phyloP scores from a whole-genome alignment of 2,113 vertebrate species.

The Halcyon malimbica region DNA sequence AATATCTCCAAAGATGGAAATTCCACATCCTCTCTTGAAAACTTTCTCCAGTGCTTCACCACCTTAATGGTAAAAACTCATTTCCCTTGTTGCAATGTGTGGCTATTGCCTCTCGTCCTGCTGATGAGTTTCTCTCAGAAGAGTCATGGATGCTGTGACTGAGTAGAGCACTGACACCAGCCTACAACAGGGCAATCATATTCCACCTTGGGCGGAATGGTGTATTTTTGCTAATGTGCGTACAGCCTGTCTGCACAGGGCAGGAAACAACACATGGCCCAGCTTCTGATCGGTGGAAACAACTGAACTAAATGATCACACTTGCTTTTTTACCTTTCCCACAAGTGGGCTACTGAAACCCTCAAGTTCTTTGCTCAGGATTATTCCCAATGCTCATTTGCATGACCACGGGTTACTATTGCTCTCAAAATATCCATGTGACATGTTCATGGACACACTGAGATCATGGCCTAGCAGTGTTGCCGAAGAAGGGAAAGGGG shows the following conservation, averaged over 20 bases:
- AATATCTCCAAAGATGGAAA: neutral
- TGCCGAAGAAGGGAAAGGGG: neutral
- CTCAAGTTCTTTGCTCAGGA: neutral
- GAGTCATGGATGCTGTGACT: neutral
- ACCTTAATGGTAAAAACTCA: neutral
- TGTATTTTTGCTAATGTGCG: neutral
- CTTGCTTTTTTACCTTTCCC: neutral
- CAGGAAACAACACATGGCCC: neutral
- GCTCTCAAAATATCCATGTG: neutral
- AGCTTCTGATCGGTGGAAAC: neutral
- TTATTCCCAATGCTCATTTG: neutral
- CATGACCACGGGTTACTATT: neutral
- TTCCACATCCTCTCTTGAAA: neutral
- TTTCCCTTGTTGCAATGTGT: neutral
- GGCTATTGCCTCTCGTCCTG: neutral
- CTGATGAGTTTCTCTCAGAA: neutral
- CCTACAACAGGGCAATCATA: neutral
- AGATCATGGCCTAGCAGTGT: neutral
- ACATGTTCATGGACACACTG: neutral
- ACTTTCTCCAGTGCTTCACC: neutral
- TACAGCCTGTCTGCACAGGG: neutral
- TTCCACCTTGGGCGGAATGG: neutral
- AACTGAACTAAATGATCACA: neutral
- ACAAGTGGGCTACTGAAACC: neutral
- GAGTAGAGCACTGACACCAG: neutral